Evolutionary conservation across 2,113 vertebrate species (phyloP), one percentile per base, ranked within the genome.

Genomic region (Ailuropoda melanoleuca): DNA sequence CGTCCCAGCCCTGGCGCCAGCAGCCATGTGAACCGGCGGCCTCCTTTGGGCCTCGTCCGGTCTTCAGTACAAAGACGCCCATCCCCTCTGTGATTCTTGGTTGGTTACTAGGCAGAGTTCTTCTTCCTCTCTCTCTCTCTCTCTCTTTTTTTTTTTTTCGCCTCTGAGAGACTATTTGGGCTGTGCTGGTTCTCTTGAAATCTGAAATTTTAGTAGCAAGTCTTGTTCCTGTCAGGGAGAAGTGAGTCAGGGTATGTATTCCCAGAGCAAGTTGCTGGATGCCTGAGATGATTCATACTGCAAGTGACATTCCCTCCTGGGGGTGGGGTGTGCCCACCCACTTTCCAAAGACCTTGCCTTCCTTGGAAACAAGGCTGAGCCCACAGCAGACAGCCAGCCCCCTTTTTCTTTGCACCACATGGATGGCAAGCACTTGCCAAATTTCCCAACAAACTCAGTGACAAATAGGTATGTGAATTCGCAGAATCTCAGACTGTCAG

Each of bases 211-310:
- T 93, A 98, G 97, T 97, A 98, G 88, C 97, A 98, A 97, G 97
- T 95, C 97, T 94, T 17, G 68, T 97, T 98, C 74, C 95, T 96
- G 97, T 93, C 84, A 78, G 95, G 80, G 96, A 96, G 88, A 89
- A 96, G 90, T 98, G 98, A 98, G 95, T 98, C 98, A 98, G 98
- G 98, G 95, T 93, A 46, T 98, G 96, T 98, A 93, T 98, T 95
- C 98, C 96, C 96, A 97, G 92, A 98, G 50, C 84, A 37, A 92
- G 97, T 74, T 8, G 0, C 81, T 43, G 90, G 80, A 66, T 70
- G 62, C 93, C 56, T 70, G 29, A 82, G 0, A 46, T 98, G 98
- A 98, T 98, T 98, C 98, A 39, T 78, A 87, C 90, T 74, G 64
- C 97, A 98, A 95, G 89, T 98, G 98, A 98, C 98, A 96, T 96